These are phyloP conservation scores for Drosophila parabipectinata DNA, from an alignment of 1,140 invertebrate species.

Conservation along the genomic window DNA sequence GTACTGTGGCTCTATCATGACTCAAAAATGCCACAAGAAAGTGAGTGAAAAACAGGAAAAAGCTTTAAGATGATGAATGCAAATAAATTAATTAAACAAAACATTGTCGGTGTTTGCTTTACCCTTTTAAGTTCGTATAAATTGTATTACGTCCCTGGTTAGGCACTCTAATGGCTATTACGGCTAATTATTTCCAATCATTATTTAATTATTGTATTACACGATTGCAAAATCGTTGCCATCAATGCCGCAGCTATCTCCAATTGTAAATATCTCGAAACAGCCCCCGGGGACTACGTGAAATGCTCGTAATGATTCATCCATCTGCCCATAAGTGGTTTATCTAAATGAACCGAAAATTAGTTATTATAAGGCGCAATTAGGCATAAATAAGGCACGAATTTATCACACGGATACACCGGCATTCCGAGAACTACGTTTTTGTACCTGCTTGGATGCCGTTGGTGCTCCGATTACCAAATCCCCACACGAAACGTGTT, in stretches of 20 bases:
- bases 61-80: slow-evolving; percentile 18
- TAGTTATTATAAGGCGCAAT: slow-evolving; percentile 73
- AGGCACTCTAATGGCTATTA: slow-evolving; percentile 8
- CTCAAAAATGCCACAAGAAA: slow-evolving; percentile 35
- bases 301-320: slow-evolving; percentile 39
- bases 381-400: slow-evolving; percentile 66
- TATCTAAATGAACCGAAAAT: slow-evolving; percentile 67
- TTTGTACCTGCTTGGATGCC: slow-evolving; percentile 22
- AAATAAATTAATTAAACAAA: slow-evolving; percentile 20
- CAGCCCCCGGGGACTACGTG: slow-evolving; percentile 4
- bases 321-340: slow-evolving; percentile 32
- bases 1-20: slow-evolving; percentile 58
- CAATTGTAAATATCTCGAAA: slow-evolving; percentile 18
- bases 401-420: slow-evolving; percentile 54
- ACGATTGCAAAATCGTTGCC: slow-evolving; percentile 22
- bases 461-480: slow-evolving; percentile 47
- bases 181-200: slow-evolving; percentile 19
- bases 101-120: slow-evolving; percentile 9
- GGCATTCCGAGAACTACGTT: slow-evolving; percentile 58
- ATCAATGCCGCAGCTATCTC: slow-evolving; percentile 20
- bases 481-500: slow-evolving; percentile 54
- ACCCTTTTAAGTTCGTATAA: slow-evolving; percentile 1
- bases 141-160: slow-evolving; percentile 2
- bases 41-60: slow-evolving; percentile 45
- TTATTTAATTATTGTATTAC: slow-evolving; percentile 29